Evolutionary conservation across 2,888 invertebrate genomes (phyloP).

Genomic region (Cactoblastis cactorum): DNA sequence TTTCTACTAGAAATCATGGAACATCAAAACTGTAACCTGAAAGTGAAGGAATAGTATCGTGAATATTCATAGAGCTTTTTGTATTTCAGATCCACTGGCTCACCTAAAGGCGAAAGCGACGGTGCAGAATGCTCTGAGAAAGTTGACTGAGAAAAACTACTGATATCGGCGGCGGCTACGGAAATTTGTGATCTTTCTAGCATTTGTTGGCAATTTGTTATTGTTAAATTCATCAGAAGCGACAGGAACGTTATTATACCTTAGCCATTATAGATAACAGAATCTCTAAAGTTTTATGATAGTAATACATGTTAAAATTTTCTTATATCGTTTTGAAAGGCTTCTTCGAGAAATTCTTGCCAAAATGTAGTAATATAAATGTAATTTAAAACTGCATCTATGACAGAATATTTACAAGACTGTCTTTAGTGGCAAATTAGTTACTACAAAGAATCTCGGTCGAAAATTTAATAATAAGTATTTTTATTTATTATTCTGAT

Average conservation of each 20-base stretch:
- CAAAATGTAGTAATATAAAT: constrained; percentile 39
- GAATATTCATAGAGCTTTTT: constrained; percentile 5
- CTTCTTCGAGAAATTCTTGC: constrained; percentile 48
- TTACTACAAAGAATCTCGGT: constrained; percentile 44
- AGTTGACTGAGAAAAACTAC: constrained; percentile 74
- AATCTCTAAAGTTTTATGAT: constrained; percentile 18
- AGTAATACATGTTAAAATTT: constrained; percentile 25
- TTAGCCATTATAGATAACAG: constrained; percentile 21
- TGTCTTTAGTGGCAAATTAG: constrained; percentile 53
- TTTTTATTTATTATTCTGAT: neutral
- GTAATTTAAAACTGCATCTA: constrained; percentile 6
- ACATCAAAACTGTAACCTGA: neutral
- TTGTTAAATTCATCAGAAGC: constrained; percentile 19
- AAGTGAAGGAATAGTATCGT: neutral
- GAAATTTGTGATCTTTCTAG: constrained; percentile 55
- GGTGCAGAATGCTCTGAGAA: constrained; percentile 77
- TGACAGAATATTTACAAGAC: constrained; percentile 39
- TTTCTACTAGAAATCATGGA: neutral
- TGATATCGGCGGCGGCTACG: constrained; percentile 38
- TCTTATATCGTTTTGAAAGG: constrained; percentile 36
- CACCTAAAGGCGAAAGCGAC: constrained; percentile 78
- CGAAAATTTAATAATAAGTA: constrained; percentile 25
- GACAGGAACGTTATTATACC: neutral
- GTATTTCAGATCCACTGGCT: constrained; percentile 73
- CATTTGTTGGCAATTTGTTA: constrained; percentile 55